Evolutionary conservation across 1,140 invertebrate species (phyloP).

Genomic region (Drosophila gunungcola): DNA sequence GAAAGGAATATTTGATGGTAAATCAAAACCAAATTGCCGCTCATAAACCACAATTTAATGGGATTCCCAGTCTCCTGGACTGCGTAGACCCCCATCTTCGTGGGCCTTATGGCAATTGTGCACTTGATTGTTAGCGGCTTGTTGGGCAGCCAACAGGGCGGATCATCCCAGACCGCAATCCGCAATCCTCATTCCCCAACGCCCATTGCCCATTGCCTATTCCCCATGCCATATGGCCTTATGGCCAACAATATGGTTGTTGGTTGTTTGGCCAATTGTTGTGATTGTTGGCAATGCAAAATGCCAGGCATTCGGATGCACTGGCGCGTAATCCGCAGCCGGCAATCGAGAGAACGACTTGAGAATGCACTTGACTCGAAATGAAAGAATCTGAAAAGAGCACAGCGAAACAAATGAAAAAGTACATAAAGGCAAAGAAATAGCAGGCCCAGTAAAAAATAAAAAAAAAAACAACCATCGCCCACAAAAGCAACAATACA

Average conservation of each 20-base stretch:
- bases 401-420: conserved; percentile 14
- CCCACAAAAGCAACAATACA: conserved; percentile 29
- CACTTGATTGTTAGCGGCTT: conserved; percentile 78
- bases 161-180: conserved; percentile 39
- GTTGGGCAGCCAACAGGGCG: conserved; percentile 77
- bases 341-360: conserved; percentile 50
- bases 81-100: not conserved
- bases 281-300: conserved; percentile 69
- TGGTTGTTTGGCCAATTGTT: conserved; percentile 39
- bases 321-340: conserved; percentile 55
- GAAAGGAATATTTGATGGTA: conserved; percentile 6
- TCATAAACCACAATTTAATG: conserved; percentile 54
- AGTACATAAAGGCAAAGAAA: not conserved
- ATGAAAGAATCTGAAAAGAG: conserved; percentile 63
- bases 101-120: conserved; percentile 59
- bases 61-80: conserved; percentile 25
- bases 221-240: conserved; percentile 64
- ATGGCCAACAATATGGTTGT: conserved; percentile 49
- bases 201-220: conserved; percentile 19
- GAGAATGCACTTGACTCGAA: conserved; percentile 68
- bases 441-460: not conserved
- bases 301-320: conserved; percentile 71
- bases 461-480: not conserved
- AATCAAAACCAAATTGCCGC: conserved; percentile 24
- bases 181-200: conserved; percentile 49